These are phyloP conservation scores for Cottoperca gobio DNA, from an alignment of 2,797 vertebrate genomes.

Conservation along the genomic window DNA sequence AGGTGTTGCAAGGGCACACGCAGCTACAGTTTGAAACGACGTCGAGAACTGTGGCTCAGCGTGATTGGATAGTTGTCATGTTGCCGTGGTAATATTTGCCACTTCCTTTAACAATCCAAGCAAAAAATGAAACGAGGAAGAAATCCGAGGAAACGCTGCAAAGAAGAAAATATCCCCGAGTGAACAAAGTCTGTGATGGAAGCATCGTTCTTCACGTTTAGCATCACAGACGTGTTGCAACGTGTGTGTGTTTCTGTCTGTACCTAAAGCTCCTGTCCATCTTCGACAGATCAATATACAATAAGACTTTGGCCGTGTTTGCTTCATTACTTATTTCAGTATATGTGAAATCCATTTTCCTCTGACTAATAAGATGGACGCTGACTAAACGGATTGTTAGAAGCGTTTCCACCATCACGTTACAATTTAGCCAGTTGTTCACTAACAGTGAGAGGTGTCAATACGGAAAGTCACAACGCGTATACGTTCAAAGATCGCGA, in stretches of 20 bases:
- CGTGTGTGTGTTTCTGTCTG: constrained; percentile 1
- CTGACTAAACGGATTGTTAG: constrained; percentile 37
- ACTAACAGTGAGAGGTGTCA: constrained; percentile 15
- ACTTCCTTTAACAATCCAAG: constrained; percentile 32
- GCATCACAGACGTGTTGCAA: background rate
- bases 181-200: background rate
- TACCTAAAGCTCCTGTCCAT: constrained; percentile 20
- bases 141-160: background rate
- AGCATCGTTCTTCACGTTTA: background rate
- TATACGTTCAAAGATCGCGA: constrained; percentile 28
- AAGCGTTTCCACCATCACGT: constrained; percentile 33
- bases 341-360: constrained; percentile 16
- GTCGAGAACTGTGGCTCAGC: constrained; percentile 18
- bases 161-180: constrained; percentile 9
- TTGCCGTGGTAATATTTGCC: constrained; percentile 43
- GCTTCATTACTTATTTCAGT: constrained; percentile 41
- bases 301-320: constrained; percentile 28
- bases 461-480: constrained; percentile 40
- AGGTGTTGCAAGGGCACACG: background rate
- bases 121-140: constrained; percentile 6
- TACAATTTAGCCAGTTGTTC: constrained; percentile 49
- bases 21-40: constrained; percentile 18
- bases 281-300: constrained; percentile 57
- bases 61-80: constrained; percentile 31
- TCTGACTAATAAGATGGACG: constrained; percentile 48